Conservation (phyloP, 2,888 invertebrate species). For the Stramonita haemastoma region DNA sequence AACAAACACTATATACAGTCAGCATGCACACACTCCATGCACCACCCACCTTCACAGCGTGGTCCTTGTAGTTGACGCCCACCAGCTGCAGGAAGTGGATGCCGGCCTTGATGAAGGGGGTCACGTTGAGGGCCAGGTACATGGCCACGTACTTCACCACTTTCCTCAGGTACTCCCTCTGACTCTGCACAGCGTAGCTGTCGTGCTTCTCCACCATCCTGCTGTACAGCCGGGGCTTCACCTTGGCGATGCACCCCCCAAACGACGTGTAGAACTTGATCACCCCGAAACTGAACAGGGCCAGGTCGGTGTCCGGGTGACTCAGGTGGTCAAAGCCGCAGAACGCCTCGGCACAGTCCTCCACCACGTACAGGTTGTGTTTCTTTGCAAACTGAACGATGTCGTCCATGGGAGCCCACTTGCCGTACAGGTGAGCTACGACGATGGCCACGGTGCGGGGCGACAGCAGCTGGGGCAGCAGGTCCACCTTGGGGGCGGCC, state of each 20-base stretch:
- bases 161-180: conserved; percentile 71
- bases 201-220: conserved; percentile 66
- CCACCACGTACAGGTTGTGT: conserved; percentile 70
- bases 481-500: conserved; percentile 70
- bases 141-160: conserved; percentile 72
- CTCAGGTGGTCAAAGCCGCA: conserved; percentile 73
- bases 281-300: conserved; percentile 77
- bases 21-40: too few species aligned
- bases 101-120: conserved; percentile 58
- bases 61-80: conserved; percentile 14
- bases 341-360: conserved; percentile 77
- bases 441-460: conserved; percentile 74
- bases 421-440: conserved; percentile 76
- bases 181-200: conserved; percentile 66
- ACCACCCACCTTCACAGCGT: conserved; percentile 34
- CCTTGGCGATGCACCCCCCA: conserved; percentile 76
- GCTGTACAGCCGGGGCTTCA: conserved; percentile 64
- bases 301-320: conserved; percentile 73
- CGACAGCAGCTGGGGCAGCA: conserved; percentile 70
- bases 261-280: conserved; percentile 77
- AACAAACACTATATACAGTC: too few species aligned
- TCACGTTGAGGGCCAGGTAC: conserved; percentile 67
- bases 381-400: conserved; percentile 67
- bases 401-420: conserved; percentile 70
- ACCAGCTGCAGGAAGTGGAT: not conserved